phyloP scores from a whole-genome alignment of 2,797 vertebrate species.

The Sebastes matsubarae region DNA sequence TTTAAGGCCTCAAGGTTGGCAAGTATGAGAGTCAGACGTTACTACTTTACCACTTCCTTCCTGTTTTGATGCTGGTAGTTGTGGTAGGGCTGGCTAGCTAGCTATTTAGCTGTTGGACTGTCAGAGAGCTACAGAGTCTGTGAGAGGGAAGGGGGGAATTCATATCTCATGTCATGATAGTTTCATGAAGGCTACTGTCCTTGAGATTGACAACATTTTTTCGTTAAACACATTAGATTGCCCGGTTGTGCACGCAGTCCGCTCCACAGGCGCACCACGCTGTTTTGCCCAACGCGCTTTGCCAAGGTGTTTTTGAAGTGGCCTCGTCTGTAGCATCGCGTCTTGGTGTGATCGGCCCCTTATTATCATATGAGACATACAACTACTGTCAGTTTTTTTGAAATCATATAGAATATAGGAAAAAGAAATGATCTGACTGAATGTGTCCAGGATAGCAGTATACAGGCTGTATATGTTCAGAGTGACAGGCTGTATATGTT shows the following conservation, averaged over 20 bases:
- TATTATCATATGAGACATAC: background rate
- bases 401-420: background rate
- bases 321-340: no score
- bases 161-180: background rate
- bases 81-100: no score
- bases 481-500: background rate
- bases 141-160: no score
- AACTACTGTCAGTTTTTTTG: background rate
- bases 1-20: no score
- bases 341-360: no score
- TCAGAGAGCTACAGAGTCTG: no score
- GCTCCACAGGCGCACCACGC: no score
- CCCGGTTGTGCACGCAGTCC: no score
- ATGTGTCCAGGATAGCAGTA: background rate
- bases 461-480: background rate
- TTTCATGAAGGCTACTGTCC: background rate
- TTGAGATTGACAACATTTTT: background rate
- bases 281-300: no score
- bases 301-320: no score
- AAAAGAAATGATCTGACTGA: background rate
- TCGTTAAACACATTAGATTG: background rate
- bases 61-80: background rate
- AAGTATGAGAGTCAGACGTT: background rate
- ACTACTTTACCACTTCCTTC: background rate
- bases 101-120: no score